Evolutionary conservation across 2,797 vertebrate genomes (phyloP), one percentile per base, ranked within the genome.

Genomic region (Hydrocynus forskahlii): DNA sequence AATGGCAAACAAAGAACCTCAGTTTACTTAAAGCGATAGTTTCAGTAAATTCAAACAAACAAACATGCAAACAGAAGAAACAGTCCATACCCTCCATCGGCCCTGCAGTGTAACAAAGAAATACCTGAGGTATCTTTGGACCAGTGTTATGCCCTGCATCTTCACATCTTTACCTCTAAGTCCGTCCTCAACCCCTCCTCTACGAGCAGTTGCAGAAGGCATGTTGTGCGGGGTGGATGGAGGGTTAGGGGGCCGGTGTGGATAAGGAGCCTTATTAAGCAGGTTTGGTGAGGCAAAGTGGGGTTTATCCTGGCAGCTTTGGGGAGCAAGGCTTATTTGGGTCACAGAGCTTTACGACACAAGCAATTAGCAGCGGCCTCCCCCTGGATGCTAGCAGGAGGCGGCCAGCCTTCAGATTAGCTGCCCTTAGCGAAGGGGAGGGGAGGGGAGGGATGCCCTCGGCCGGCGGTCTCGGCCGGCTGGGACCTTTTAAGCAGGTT

Each of bases 201-300:
- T 52, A 7, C 74, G 21, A 59, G 29, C 57, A 66, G 55, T 75
- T 78, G 77, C 84, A 86, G 81, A 77, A 81, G 86, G 79, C 78
- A 77, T 70, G 64, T 76, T 50, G 50, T 63, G 45, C 21, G 35
- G 29, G 69, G 25, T n/a, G 86, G 85, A 82, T 64, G 25, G 84
- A 80, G 84, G 76, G 80, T 68, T 73, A 76, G 86, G 82, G 77
- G 77, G 84, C 76, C 66, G 59, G 84, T 84, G 78, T 86, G 89
- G 92, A 91, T 94, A 89, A 92, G 88, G 81, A 86, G 84, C 88
- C 81, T 84, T 79, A 84, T 88, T 89, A 89, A 91, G 90, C 92
- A 93, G 94, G 93, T 93, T 94, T 93, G 92, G 92, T 94, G 93
- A 94, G 93, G 93, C 94, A 94, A 95, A 94, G 91, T 93, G 92